phyloP scores from a whole-genome alignment of 2,888 invertebrate genomes.

The Yponomeuta malinellus region DNA sequence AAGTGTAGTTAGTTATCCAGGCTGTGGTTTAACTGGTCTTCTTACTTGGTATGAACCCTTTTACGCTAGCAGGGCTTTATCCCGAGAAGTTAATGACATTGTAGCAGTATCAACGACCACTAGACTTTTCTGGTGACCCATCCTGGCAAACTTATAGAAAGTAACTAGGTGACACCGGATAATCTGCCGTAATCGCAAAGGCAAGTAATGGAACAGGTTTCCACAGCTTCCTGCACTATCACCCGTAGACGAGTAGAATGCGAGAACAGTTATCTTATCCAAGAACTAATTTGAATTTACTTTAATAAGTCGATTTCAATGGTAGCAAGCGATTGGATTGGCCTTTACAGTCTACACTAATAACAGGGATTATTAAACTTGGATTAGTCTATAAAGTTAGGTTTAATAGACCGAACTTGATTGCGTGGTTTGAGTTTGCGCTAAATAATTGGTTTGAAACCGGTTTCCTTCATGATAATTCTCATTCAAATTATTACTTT shows the following conservation, averaged over 20 bases:
- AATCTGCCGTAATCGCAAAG: not conserved
- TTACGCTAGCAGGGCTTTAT: not conserved
- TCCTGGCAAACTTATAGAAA: not conserved
- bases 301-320: not conserved
- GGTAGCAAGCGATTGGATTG: not conserved
- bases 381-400: not conserved
- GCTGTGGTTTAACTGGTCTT: not conserved
- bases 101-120: not conserved
- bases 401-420: not conserved
- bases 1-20: not conserved
- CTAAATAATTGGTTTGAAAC: not conserved
- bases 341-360: not conserved
- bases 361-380: not conserved
- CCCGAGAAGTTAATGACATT: not conserved
- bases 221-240: not conserved
- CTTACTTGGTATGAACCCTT: not conserved
- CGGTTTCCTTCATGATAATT: no score
- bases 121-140: not conserved
- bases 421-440: not conserved
- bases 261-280: not conserved
- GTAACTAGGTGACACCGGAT: not conserved
- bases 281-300: not conserved
- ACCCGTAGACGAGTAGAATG: not conserved
- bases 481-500: no score
- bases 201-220: not conserved